Evolutionary conservation across 2,888 invertebrate species (phyloP), one percentile per base, ranked within the genome.

Genomic region (Neria commutata): DNA sequence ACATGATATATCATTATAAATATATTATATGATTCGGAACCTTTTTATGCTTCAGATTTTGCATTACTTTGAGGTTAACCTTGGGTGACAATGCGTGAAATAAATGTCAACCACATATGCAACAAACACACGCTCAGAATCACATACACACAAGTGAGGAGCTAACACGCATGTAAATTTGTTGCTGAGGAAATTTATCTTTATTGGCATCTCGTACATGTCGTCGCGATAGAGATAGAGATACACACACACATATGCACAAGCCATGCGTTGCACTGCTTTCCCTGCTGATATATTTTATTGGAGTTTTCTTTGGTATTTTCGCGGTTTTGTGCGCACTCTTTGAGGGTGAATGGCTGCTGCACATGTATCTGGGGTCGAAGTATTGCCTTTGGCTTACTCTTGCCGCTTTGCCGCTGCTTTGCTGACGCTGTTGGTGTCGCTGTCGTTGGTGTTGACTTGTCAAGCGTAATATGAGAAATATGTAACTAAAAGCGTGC

Each of bases 101-200:
- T 73, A 74, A 72, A 74, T 73, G 71, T 72, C 71, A 72, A 72
- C 71, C 71, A 71, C 71, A 72, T 73, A 68, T 73, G 17, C 17
- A 42, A 14, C 21, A 71, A 72, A 71, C 42, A 19, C 42, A 17
- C 42, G 6, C 19, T 6, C 42, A 5, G 2, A 17, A 17, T 3
- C 19, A 19, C 17, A 42, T 21, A 42, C 42, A 19, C 42, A 42
- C 42, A 42, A 17, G n/a, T n/a, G n/a, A 42, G 19, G 11, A n/a
- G n/a, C 37, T 14, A 37, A 37, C 11, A 17, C 42, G 14, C 19
- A 42, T 42, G 42, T 21, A 42, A 42, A 17, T 17, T 21, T 14
- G 6, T 11, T 24, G 48, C 4, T 48, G n/a, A 25, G 25, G 5
- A 16, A 42, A 3, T 48, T 48, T 48, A 48, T 48, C 48, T 48